These are phyloP conservation scores for Drosophila conformis DNA, from an alignment of 2,888 invertebrate species.

Conservation along the genomic window DNA sequence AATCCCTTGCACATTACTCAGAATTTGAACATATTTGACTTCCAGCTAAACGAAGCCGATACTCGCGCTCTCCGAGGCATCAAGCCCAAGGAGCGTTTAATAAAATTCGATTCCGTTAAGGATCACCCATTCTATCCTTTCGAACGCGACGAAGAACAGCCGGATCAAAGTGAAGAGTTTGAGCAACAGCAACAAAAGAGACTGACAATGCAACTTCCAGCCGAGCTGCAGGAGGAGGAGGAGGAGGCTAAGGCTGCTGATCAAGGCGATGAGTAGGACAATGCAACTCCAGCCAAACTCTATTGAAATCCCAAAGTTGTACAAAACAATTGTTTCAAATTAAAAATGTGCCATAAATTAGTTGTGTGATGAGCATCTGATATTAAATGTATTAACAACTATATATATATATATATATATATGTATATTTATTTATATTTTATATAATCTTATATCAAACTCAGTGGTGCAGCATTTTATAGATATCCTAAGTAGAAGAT, in stretches of 20 bases:
- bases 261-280: slow-evolving; percentile 18
- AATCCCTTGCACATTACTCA: slow-evolving; percentile 85
- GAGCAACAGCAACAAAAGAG: slow-evolving; percentile 2
- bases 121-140: slow-evolving; percentile 72
- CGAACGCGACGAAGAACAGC: slow-evolving; percentile 50
- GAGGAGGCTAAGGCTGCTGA: slow-evolving; percentile 8
- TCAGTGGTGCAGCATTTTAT: neutral
- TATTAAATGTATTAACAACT: neutral
- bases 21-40: slow-evolving; percentile 87
- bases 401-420: neutral
- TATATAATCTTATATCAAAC: neutral
- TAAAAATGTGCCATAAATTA: slow-evolving; percentile 25
- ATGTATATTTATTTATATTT: neutral
- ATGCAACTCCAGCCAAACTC: neutral
- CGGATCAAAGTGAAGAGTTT: slow-evolving; percentile 7
- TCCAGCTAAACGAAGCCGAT: slow-evolving; percentile 86
- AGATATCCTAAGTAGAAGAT: neutral
- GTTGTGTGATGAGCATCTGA: slow-evolving; percentile 20
- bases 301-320: slow-evolving; percentile 20
- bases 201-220: neutral
- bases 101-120: slow-evolving; percentile 49
- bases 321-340: slow-evolving; percentile 16
- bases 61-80: slow-evolving; percentile 68
- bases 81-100: slow-evolving; percentile 58
- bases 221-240: slow-evolving; percentile 4